phyloP scores from a whole-genome alignment of 2,888 invertebrate species.

The Temnothorax unifasciatus region DNA sequence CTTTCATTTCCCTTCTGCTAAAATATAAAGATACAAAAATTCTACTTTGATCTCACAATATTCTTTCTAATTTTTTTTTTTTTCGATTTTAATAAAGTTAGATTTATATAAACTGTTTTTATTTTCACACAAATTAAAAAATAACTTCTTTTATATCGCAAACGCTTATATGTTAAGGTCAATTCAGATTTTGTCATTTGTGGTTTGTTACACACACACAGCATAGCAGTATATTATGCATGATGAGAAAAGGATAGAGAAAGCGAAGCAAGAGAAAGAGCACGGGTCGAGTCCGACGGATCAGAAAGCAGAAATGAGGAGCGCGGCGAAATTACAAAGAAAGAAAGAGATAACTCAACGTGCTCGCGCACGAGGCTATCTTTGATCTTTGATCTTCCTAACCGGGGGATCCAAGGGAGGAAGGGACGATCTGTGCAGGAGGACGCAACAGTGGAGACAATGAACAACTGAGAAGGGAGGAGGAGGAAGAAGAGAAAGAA shows the following conservation, averaged over 20 bases:
- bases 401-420: slow-evolving; percentile 66
- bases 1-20: not conserved
- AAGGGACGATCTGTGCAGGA: slow-evolving; percentile 26
- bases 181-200: not conserved
- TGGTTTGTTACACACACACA: not conserved
- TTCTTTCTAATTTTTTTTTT: not conserved
- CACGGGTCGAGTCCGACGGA: not conserved
- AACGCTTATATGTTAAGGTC: not conserved
- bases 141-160: not conserved
- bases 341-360: slow-evolving; percentile 52
- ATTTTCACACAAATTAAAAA: not conserved
- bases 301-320: slow-evolving; percentile 30
- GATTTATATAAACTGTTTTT: not conserved
- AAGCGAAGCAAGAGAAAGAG: not conserved
- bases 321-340: slow-evolving; percentile 8
- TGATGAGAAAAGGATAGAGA: not conserved
- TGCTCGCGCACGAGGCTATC: slow-evolving; percentile 76
- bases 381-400: slow-evolving; percentile 73
- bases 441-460: slow-evolving; percentile 49
- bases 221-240: not conserved
- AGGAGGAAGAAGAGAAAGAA: slow-evolving; percentile 6
- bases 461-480: slow-evolving; percentile 16
- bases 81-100: not conserved
- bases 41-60: not conserved
- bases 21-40: not conserved